phyloP scores from a whole-genome alignment of 2,888 invertebrate genomes.

The Euzophera pinguis region DNA sequence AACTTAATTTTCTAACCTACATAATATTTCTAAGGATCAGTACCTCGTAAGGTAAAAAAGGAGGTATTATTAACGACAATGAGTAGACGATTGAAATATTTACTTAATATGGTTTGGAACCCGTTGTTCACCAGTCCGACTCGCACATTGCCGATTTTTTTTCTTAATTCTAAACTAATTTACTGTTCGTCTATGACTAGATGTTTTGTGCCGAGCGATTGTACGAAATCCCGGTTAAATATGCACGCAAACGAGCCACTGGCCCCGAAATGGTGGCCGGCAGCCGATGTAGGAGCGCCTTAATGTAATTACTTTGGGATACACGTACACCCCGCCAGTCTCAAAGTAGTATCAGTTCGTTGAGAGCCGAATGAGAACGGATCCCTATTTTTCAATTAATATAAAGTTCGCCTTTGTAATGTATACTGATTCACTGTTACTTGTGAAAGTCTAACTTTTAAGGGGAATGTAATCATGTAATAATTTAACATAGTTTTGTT shows the following conservation, averaged over 20 bases:
- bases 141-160: too few species aligned
- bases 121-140: too few species aligned
- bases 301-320: conserved; percentile 50
- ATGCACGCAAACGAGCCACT: conserved; percentile 49
- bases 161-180: too few species aligned
- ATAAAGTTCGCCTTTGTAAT: background rate
- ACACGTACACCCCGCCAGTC: conserved; percentile 16
- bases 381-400: conserved; percentile 18
- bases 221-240: conserved; percentile 46
- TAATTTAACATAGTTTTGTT: too few species aligned
- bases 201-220: background rate
- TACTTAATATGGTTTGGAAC: too few species aligned
- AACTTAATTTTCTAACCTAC: too few species aligned
- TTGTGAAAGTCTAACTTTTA: background rate
- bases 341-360: conserved; percentile 27
- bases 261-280: conserved; percentile 48
- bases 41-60: too few species aligned
- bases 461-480: too few species aligned
- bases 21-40: too few species aligned
- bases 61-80: too few species aligned
- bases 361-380: conserved; percentile 16
- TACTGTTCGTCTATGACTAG: background rate
- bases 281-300: conserved; percentile 30
- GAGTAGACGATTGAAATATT: too few species aligned
- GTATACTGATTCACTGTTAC: background rate